Percentiles rank a stretch among this genome's conserved stretches.
Conservation (phyloP, 2,797 vertebrate genomes). For the Semaprochilodus insignis region DNA sequence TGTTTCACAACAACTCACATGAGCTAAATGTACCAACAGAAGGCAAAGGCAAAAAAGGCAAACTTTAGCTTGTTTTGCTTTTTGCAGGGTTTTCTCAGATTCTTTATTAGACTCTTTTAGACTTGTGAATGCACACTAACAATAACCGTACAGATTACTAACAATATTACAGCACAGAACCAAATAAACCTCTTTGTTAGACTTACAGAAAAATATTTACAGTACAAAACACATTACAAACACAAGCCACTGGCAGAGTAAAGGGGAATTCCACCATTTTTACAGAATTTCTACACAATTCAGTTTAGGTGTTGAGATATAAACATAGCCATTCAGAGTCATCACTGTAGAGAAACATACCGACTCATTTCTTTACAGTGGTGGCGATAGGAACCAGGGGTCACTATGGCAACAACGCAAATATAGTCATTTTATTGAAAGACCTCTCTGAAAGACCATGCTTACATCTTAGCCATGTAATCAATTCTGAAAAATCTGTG, state of each 20-base stretch:
- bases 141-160: constrained; percentile 38
- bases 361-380: too few relatives aligned
- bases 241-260: neutral
- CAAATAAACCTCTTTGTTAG: constrained; percentile 11
- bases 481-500: too few relatives aligned
- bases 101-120: constrained; percentile 51
- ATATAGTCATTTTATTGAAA: too few relatives aligned
- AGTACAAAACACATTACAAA: neutral
- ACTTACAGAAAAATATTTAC: constrained; percentile 28
- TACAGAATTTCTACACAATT: too few relatives aligned
- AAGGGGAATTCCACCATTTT: too few relatives aligned
- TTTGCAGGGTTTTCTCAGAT: constrained; percentile 10
- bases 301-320: too few relatives aligned
- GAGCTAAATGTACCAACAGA: constrained; percentile 34
- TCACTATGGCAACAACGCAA: too few relatives aligned
- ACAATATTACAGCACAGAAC: constrained; percentile 37
- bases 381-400: too few relatives aligned
- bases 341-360: too few relatives aligned
- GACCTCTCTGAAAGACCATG: too few relatives aligned
- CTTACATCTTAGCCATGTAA: too few relatives aligned
- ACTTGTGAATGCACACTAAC: constrained; percentile 40
- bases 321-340: too few relatives aligned
- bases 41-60: constrained; percentile 35
- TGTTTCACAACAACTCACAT: constrained; percentile 40
- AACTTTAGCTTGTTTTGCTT: neutral